Percentiles rank a stretch among this genome's conserved stretches.
phyloP scores from a whole-genome alignment of 2,888 invertebrate genomes.

The Leptogaster cylindrica region DNA sequence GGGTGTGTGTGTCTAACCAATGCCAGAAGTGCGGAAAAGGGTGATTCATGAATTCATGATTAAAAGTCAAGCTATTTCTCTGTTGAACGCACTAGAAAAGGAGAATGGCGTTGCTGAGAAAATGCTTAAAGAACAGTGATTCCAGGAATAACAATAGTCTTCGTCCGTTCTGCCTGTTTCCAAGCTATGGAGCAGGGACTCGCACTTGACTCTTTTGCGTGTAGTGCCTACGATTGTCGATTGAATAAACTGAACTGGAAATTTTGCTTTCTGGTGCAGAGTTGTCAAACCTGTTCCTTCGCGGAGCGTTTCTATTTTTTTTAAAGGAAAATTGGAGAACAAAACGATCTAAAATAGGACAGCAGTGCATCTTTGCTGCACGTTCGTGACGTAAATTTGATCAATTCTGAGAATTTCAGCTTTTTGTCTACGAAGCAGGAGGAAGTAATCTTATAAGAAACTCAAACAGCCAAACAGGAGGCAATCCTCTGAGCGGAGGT shows the following conservation, averaged over 20 bases:
- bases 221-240: conserved; percentile 63
- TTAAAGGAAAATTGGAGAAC: not conserved
- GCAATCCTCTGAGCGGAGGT: no score
- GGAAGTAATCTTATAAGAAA: conserved; percentile 23
- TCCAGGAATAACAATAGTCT: not conserved
- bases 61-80: conserved; percentile 61
- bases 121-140: not conserved
- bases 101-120: not conserved
- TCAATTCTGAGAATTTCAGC: not conserved
- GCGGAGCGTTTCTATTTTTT: conserved; percentile 27
- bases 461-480: not conserved
- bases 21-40: conserved; percentile 17
- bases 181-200: not conserved
- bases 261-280: conserved; percentile 41
- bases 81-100: not conserved
- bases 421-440: not conserved
- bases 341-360: conserved; percentile 34
- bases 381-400: not conserved
- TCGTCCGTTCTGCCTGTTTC: not conserved
- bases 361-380: conserved; percentile 26
- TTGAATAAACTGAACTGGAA: conserved; percentile 38
- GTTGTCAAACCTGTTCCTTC: conserved; percentile 39
- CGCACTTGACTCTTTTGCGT: not conserved
- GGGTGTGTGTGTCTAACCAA: no score
- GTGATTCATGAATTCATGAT: conserved; percentile 20